Percentiles rank a stretch among this genome's conserved stretches.
Evolutionary conservation across 2,113 vertebrate species (phyloP).

Genomic region (Phalacrocorax aristotelis): DNA sequence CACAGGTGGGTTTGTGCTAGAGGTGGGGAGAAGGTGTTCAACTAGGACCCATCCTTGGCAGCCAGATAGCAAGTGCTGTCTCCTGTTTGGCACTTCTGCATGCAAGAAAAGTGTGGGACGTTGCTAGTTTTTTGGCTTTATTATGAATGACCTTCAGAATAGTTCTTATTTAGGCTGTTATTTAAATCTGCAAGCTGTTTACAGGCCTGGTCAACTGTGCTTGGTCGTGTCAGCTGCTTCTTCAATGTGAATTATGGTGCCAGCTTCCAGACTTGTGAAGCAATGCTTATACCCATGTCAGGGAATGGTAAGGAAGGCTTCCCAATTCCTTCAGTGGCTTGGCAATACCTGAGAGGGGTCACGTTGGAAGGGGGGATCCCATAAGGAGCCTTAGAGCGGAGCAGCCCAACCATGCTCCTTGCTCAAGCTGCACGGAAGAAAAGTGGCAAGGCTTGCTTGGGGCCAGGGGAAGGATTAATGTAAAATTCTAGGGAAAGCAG

Average conservation of each 20-base stretch:
- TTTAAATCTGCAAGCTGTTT: background rate
- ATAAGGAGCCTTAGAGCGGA: background rate
- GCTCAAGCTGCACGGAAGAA: background rate
- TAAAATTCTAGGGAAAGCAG: background rate
- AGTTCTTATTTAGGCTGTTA: background rate
- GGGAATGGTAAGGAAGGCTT: background rate
- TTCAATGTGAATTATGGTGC: background rate
- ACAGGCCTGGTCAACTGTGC: background rate
- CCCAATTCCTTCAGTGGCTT: background rate
- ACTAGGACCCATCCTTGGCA: background rate
- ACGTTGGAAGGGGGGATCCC: accelerated
- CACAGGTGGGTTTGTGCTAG: background rate
- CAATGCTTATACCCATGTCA: background rate
- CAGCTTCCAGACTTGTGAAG: background rate
- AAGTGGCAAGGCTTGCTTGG: background rate
- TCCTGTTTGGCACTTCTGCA: background rate
- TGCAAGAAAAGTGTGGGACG: background rate
- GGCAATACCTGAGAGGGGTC: background rate
- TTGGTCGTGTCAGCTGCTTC: background rate
- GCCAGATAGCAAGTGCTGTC: background rate
- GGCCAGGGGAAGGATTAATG: background rate
- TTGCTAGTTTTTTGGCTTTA: background rate
- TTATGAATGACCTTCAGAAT: background rate
- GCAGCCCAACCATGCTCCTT: background rate
- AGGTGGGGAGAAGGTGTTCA: background rate